Percentiles rank a stretch among this genome's conserved stretches.
Evolutionary conservation across 2,113 vertebrate species (phyloP).

Genomic region (Gulo gulo): DNA sequence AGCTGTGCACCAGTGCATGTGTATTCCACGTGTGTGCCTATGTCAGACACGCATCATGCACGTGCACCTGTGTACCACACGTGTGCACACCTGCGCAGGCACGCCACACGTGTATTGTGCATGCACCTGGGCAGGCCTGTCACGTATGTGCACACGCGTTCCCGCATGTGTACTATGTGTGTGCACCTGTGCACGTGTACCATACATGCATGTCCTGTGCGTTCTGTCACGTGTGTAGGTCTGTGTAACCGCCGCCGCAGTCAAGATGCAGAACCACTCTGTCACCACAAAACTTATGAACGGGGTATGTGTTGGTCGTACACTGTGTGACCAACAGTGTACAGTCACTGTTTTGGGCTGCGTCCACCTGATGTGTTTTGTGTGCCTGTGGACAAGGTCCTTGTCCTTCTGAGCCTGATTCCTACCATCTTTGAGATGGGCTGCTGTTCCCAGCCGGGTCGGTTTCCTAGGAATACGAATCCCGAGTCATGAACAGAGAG

Average conservation of each 20-base stretch:
- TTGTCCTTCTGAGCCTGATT: not conserved
- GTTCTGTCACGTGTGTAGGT: not conserved
- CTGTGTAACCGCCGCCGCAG: not conserved
- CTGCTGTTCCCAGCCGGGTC: accelerated
- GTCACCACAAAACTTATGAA: not conserved
- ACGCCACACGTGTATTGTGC: no score
- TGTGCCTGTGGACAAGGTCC: accelerated
- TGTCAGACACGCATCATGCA: no score
- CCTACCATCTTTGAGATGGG: accelerated
- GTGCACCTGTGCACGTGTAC: no score
- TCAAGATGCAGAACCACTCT: not conserved
- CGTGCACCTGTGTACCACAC: no score
- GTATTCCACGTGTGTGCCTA: no score
- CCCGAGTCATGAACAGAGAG: accelerated
- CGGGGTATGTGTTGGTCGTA: not conserved
- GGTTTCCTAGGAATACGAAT: not conserved
- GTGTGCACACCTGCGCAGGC: no score
- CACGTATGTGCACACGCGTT: no score
- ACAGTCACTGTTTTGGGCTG: not conserved
- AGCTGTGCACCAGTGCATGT: no score
- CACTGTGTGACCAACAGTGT: no score
- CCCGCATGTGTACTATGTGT: no score
- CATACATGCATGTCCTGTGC: not conserved
- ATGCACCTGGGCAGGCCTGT: no score
- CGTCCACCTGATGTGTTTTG: accelerated